Evolutionary conservation across 2,888 invertebrate genomes (phyloP).

Genomic region (Ochlodes sylvanus): DNA sequence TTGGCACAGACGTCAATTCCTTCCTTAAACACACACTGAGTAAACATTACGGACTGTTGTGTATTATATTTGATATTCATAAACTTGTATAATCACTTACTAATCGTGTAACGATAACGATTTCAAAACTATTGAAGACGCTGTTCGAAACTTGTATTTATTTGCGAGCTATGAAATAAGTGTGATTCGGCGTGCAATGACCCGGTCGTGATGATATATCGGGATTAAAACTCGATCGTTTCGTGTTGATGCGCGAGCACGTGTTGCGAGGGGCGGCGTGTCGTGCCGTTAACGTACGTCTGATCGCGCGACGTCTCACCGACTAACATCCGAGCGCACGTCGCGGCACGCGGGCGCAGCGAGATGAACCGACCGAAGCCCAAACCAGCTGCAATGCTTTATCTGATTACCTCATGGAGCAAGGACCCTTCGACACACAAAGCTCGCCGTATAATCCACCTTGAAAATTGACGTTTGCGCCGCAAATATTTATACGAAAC

Average conservation of each 20-base stretch:
- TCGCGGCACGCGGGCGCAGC: conserved; percentile 51
- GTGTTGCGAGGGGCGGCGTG: conserved; percentile 48
- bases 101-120: conserved; percentile 36
- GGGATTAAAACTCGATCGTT: conserved; percentile 44
- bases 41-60: neutral
- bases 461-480: conserved; percentile 69
- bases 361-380: conserved; percentile 69
- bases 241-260: conserved; percentile 47
- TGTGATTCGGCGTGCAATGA: conserved; percentile 49
- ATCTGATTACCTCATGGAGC: conserved; percentile 77
- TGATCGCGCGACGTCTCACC: conserved; percentile 72
- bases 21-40: conserved; percentile 2
- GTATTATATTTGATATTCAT: conserved; percentile 2
- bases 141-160: conserved; percentile 17
- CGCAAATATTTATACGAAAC: conserved; percentile 65
- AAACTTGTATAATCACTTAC: conserved; percentile 27
- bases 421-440: conserved; percentile 80
- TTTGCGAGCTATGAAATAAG: conserved; percentile 3
- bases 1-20: conserved; percentile 20
- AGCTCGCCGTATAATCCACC: conserved; percentile 78
- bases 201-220: conserved; percentile 45
- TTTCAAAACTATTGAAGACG: neutral
- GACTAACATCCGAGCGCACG: conserved; percentile 61
- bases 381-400: conserved; percentile 69
- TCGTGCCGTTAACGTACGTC: conserved; percentile 64